Conservation (phyloP, 2,888 invertebrate species). For the Agonopterix heracliana region DNA sequence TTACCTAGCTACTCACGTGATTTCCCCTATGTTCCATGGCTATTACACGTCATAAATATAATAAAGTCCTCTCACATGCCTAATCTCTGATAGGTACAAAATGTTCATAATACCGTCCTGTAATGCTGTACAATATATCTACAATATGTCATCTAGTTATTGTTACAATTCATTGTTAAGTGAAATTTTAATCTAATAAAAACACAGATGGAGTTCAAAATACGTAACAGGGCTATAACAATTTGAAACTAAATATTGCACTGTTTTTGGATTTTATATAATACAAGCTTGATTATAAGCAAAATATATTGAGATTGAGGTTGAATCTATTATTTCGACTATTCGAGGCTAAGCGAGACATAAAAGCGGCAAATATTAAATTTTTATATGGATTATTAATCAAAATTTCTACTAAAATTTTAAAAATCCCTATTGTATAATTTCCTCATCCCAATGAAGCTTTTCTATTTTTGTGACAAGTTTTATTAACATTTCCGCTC, state of each 20-base stretch:
- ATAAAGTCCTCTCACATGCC: slow-evolving; percentile 65
- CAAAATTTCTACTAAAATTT: too few relatives aligned
- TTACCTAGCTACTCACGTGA: slow-evolving; percentile 67
- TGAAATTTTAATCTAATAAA: slow-evolving; percentile 16
- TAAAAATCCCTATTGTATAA: too few relatives aligned
- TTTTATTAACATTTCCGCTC: slow-evolving; percentile 9
- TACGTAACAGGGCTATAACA: neutral
- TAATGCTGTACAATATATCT: slow-evolving; percentile 64
- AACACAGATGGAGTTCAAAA: neutral
- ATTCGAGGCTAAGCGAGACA: neutral
- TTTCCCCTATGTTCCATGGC: slow-evolving; percentile 49
- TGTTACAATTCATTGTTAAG: slow-evolving; percentile 42
- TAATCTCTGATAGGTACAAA: slow-evolving; percentile 55
- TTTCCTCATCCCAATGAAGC: too few relatives aligned
- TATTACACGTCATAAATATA: slow-evolving; percentile 54
- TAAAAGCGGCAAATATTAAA: neutral
- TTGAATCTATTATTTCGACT: neutral
- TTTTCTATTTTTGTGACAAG: too few relatives aligned
- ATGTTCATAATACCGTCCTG: slow-evolving; percentile 36
- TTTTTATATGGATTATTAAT: neutral
- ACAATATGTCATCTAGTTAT: slow-evolving; percentile 41
- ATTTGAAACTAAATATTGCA: slow-evolving; percentile 14
- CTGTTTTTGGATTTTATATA: neutral
- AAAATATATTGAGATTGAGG: neutral
- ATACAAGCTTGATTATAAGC: neutral